A percentile compares a stretch with the other conserved stretches of the same genome.
Conservation (phyloP, 2,113 vertebrate genomes). For the Neopipo cinnamomea region DNA sequence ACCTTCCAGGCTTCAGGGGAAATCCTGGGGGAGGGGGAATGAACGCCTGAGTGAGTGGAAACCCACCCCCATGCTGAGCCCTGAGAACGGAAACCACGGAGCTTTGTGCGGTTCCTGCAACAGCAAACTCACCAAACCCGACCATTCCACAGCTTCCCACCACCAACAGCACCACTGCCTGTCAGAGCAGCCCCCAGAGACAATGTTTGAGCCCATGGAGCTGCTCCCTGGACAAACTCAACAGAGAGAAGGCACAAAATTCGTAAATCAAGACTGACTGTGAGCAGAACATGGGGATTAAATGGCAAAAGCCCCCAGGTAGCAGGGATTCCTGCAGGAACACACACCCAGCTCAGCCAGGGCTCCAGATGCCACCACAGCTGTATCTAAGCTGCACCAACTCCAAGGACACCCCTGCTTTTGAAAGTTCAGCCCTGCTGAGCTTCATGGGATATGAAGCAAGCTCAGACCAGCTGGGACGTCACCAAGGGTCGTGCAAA, state of each 20-base stretch:
- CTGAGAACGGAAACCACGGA: background rate
- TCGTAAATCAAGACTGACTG: background rate
- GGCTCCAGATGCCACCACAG: background rate
- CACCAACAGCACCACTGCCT: fast-evolving
- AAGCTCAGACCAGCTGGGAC: background rate
- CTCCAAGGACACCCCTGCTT: background rate
- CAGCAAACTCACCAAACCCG: background rate
- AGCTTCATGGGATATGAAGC: background rate
- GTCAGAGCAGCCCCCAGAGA: fast-evolving
- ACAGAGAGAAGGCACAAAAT: background rate
- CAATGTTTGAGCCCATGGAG: background rate
- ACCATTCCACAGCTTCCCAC: background rate
- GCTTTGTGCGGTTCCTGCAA: background rate
- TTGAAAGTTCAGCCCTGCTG: background rate
- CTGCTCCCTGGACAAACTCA: background rate
- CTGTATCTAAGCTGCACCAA: background rate
- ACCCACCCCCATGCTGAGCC: background rate
- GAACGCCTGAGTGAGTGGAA: background rate
- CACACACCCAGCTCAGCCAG: background rate
- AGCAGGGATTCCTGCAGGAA: background rate
- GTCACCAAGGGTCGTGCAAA: fast-evolving
- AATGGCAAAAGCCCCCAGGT: background rate
- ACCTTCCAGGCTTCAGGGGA: background rate
- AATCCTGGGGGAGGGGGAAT: background rate
- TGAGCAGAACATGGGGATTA: background rate